Evolutionary conservation across 2,888 invertebrate species (phyloP), one percentile per base, ranked within the genome.

Genomic region (Arge pagana): DNA sequence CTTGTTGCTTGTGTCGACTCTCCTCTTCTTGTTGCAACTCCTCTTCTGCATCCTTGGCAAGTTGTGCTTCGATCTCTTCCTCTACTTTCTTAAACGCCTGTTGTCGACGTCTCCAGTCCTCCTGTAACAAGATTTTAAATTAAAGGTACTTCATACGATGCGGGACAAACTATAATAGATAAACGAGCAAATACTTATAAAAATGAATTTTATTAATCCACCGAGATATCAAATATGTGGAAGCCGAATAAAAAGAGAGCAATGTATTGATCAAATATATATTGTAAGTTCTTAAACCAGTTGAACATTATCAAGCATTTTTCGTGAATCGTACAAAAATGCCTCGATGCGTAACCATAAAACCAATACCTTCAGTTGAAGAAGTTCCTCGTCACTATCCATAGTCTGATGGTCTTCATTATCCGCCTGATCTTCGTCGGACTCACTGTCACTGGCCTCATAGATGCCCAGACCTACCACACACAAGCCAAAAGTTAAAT

Each of bases 391-490:
- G 65, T 90, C 90, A 24, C 88, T 84, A 63, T 85, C 84, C 48
- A 78, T 77, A 3, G 72, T 73, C 35, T 70, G 71, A n/a, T 59
- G 60, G 49, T 70, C 69, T 37, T 68, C 70, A 26, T 77, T 76
- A 2, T 85, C 78, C 52, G 81, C 73, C 33, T 78, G 79, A 43
- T 79, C 78, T 39, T 77, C 78, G 55, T 78, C 78, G 33, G 76
- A 74, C 76, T 73, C 85, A 52, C 83, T 83, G 66, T 77, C 80
- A 76, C 87, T 88, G 75, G 87, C 87, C 69, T 86, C 90, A 78
- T 92, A 92, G 63, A 87, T 90, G 72, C 89, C 91, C 81, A 93
- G 84, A 72, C 92, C 92, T 90, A 85, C 42, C 66, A 56, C 77
- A 78, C 75, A 78, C 65, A 71, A 65, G 41, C 26, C 24, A 39